These are phyloP conservation scores for Ctenoplectra terminalis DNA, from an alignment of 1,140 invertebrate genomes.

Conservation along the genomic window DNA sequence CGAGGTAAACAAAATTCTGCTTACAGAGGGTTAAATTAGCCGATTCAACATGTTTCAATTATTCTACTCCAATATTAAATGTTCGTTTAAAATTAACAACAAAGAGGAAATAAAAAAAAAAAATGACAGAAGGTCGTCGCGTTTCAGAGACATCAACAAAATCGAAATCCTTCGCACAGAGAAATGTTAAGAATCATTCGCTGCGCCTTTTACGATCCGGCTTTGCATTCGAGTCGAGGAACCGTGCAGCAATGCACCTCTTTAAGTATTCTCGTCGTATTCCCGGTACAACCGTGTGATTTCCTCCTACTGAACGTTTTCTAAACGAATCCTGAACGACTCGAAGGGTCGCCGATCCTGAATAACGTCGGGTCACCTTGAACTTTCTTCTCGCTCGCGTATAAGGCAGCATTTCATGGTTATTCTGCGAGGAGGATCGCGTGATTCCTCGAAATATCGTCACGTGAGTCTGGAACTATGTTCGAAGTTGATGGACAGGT, in stretches of 20 bases:
- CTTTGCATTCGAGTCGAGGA: conserved; percentile 62
- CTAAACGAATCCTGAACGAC: conserved; percentile 48
- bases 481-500: background rate
- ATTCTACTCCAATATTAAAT: too few species aligned
- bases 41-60: too few species aligned
- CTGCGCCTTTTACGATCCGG: conserved; percentile 46
- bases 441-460: background rate
- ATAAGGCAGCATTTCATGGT: background rate
- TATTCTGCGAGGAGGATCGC: background rate
- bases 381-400: conserved; percentile 1
- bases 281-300: conserved; percentile 60
- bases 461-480: background rate
- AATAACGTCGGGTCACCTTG: conserved; percentile 33
- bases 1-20: too few species aligned
- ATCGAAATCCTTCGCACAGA: conserved; percentile 31
- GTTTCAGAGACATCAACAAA: background rate
- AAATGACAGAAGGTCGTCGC: too few species aligned
- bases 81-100: background rate
- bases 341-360: conserved; percentile 44
- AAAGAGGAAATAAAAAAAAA: background rate
- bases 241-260: conserved; percentile 72
- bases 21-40: too few species aligned
- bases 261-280: conserved; percentile 70
- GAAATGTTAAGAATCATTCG: conserved; percentile 19
- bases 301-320: conserved; percentile 65